Conservation (phyloP, 2,797 vertebrate genomes). For the Pristis pectinata region DNA sequence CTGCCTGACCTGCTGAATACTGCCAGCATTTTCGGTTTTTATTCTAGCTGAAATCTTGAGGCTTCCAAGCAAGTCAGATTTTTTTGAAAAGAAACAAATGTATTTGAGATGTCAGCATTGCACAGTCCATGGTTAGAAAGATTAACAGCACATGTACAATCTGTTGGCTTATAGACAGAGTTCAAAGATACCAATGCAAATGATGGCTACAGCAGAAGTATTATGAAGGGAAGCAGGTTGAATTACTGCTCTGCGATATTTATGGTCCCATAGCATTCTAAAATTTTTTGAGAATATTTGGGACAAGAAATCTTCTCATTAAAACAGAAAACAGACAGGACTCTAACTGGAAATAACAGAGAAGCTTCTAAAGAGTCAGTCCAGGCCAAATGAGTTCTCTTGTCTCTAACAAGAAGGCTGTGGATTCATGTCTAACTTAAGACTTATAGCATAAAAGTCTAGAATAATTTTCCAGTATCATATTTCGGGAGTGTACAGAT, state of each 20-base stretch:
- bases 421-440: background rate
- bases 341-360: background rate
- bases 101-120: background rate
- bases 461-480: background rate
- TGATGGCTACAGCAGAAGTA: background rate
- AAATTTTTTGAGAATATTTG: background rate
- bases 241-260: background rate
- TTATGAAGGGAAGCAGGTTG: background rate
- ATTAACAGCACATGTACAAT: background rate
- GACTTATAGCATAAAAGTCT: background rate
- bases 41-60: too few relatives aligned
- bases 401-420: background rate
- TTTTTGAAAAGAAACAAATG: background rate
- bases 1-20: too few relatives aligned
- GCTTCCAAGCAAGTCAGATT: background rate
- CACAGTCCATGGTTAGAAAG: background rate
- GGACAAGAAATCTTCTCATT: background rate
- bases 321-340: background rate
- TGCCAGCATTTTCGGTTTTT: too few relatives aligned
- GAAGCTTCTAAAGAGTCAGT: background rate
- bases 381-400: background rate
- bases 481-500: background rate
- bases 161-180: background rate
- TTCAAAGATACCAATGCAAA: background rate
- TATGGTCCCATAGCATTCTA: background rate